A percentile compares a stretch with the other conserved stretches of the same genome.
phyloP scores from a whole-genome alignment of 1,140 invertebrate genomes.

The Ephestia elutella region DNA sequence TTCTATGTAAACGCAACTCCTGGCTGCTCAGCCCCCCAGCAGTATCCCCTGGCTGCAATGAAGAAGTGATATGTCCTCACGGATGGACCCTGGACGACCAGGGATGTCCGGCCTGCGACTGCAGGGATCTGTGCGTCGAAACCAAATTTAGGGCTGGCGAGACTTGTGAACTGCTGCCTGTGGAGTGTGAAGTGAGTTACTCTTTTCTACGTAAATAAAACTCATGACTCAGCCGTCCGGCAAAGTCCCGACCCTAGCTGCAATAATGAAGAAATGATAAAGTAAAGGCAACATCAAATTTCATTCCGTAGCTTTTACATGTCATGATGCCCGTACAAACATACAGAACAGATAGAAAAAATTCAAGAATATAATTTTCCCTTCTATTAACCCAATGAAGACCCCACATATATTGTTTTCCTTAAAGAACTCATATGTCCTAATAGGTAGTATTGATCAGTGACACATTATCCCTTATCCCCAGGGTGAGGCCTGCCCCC shows the following conservation, averaged over 20 bases:
- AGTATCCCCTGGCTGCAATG: constrained; percentile 79
- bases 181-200: constrained; percentile 59
- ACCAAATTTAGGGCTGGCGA: constrained; percentile 84
- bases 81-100: constrained; percentile 79
- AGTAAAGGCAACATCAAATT: no score
- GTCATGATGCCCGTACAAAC: no score
- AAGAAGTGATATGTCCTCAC: constrained; percentile 77
- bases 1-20: constrained; percentile 52
- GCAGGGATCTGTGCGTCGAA: constrained; percentile 84
- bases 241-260: no score
- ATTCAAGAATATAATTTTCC: no score
- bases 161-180: constrained; percentile 72
- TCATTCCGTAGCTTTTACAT: no score
- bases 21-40: constrained; percentile 63
- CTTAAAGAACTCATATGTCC: no score
- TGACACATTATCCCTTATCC: background rate
- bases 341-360: no score
- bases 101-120: constrained; percentile 85
- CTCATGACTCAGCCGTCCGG: no score
- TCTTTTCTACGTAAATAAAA: no score
- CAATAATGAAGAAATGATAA: no score
- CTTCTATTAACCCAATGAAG: no score
- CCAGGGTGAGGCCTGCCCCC: constrained; percentile 79
- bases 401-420: no score
- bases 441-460: background rate